phyloP scores from a whole-genome alignment of 2,797 vertebrate species.

The Gadopsis marmoratus region DNA sequence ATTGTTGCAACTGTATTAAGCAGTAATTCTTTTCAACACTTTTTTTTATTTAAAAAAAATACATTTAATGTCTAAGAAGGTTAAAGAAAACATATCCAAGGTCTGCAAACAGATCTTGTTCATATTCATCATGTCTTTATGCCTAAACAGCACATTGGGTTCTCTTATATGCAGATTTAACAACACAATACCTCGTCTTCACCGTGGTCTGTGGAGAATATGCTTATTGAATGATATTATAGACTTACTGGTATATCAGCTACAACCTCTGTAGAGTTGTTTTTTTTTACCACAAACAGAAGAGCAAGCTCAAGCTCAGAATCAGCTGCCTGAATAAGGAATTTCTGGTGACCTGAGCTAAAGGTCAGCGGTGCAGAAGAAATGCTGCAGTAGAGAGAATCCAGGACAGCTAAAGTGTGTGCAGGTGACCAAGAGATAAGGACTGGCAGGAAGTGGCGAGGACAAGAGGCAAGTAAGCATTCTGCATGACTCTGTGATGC shows the following conservation, averaged over 20 bases:
- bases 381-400: conserved; percentile 62
- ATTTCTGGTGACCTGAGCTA: conserved; percentile 63
- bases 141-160: conserved; percentile 32
- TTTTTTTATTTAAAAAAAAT: neutral
- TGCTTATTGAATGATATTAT: conserved; percentile 61
- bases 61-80: conserved; percentile 3
- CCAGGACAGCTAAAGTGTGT: conserved; percentile 49
- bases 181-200: conserved; percentile 12
- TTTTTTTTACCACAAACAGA: conserved; percentile 31
- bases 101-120: conserved; percentile 5
- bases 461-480: conserved; percentile 40
- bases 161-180: conserved; percentile 34
- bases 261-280: conserved; percentile 23
- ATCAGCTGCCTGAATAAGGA: conserved; percentile 59
- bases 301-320: conserved; percentile 35
- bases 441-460: conserved; percentile 41
- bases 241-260: conserved; percentile 43
- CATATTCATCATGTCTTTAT: conserved; percentile 31
- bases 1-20: neutral
- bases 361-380: conserved; percentile 59
- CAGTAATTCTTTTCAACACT: neutral
- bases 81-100: conserved; percentile 1
- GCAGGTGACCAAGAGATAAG: conserved; percentile 62
- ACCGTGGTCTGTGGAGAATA: conserved; percentile 50
- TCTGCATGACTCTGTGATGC: conserved; percentile 23